These are phyloP conservation scores for Sitophilus oryzae DNA, from an alignment of 1,140 invertebrate species.

Conservation along the genomic window DNA sequence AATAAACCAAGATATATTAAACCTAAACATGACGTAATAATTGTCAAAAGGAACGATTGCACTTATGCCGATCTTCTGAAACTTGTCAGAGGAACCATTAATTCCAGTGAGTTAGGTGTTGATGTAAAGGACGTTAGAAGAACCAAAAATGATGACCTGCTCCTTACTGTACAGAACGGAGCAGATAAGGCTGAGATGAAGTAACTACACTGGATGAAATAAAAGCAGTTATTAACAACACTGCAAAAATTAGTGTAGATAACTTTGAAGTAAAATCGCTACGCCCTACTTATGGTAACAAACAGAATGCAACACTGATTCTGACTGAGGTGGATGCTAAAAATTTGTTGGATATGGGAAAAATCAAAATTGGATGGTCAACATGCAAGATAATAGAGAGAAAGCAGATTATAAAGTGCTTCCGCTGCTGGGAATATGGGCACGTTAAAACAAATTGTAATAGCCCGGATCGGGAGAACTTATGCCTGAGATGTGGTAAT, in stretches of 20 bases:
- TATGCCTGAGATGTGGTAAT: too few relatives aligned
- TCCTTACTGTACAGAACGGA: not conserved
- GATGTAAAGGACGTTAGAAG: not conserved
- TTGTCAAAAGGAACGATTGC: too few relatives aligned
- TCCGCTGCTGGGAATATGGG: too few relatives aligned
- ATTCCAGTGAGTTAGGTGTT: not conserved
- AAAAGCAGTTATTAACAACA: not conserved
- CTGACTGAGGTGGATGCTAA: too few relatives aligned
- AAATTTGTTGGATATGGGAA: too few relatives aligned
- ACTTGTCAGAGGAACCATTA: not conserved
- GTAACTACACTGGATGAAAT: not conserved
- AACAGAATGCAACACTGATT: not conserved
- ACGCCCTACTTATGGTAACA: not conserved
- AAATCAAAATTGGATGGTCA: too few relatives aligned
- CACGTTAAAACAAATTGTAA: too few relatives aligned
- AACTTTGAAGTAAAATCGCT: not conserved
- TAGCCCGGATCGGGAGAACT: too few relatives aligned
- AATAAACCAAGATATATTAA: too few relatives aligned
- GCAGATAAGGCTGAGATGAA: not conserved
- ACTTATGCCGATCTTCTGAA: not conserved
- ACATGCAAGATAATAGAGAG: too few relatives aligned
- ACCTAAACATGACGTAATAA: not conserved
- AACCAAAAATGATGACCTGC: not conserved
- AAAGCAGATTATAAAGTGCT: too few relatives aligned
- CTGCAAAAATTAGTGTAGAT: not conserved